Evolutionary conservation across 2,888 invertebrate genomes (phyloP).

Genomic region (Mythimna ferrago): DNA sequence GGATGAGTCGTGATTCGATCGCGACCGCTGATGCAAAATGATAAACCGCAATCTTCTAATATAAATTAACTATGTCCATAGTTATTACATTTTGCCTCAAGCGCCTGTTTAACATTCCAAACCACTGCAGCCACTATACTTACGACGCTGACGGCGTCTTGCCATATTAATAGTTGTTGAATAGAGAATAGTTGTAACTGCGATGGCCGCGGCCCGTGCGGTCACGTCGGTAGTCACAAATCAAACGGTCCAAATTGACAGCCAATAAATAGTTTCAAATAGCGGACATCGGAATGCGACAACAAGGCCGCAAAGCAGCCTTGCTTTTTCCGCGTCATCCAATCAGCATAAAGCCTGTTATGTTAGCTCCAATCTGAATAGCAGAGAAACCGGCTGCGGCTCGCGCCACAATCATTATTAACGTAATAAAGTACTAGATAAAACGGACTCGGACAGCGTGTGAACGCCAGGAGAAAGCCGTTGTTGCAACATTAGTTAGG

Average conservation of each 20-base stretch:
- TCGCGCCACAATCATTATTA: conserved; percentile 88
- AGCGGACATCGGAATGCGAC: conserved; percentile 82
- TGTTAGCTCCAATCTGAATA: conserved; percentile 81
- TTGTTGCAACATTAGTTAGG: conserved; percentile 85
- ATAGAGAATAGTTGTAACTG: conserved; percentile 60
- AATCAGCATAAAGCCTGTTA: conserved; percentile 85
- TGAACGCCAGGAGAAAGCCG: conserved; percentile 88
- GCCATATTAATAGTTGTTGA: conserved; percentile 68
- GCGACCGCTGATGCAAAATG: conserved; percentile 69
- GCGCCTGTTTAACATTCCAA: conserved; percentile 76
- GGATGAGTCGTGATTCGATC: conserved; percentile 81
- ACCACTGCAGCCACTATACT: conserved; percentile 67
- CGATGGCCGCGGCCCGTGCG: conserved; percentile 47
- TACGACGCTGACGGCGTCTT: conserved; percentile 69
- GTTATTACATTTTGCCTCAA: conserved; percentile 73
- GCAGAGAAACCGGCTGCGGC: conserved; percentile 86
- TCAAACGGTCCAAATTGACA: conserved; percentile 78
- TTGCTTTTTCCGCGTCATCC: conserved; percentile 88
- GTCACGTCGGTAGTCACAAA: conserved; percentile 70
- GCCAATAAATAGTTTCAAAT: conserved; percentile 81
- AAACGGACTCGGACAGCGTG: conserved; percentile 88
- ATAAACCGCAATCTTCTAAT: conserved; percentile 72
- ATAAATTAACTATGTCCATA: conserved; percentile 77
- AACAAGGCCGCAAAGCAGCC: conserved; percentile 88
- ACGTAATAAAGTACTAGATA: conserved; percentile 89